Conservation (phyloP, 2,113 vertebrate genomes). For the Paradoxurus hermaphroditus region DNA sequence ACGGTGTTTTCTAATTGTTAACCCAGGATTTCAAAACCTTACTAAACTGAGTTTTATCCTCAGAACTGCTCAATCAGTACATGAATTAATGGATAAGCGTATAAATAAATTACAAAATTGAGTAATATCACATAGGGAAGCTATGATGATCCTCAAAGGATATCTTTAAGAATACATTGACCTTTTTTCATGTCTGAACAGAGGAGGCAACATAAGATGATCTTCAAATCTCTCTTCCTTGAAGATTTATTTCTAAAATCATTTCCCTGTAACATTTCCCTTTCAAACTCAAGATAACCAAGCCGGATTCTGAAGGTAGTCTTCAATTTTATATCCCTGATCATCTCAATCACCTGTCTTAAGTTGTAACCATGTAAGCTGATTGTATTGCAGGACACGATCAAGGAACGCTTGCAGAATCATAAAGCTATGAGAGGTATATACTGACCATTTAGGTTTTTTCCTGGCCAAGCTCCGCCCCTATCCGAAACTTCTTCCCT, state of each 20-base stretch:
- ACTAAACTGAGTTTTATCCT: slow-evolving; percentile 12
- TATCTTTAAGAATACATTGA: background rate
- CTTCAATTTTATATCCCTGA: background rate
- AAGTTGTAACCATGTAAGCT: background rate
- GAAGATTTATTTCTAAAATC: background rate
- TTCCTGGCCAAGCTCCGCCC: background rate
- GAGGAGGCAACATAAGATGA: background rate
- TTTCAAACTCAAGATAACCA: background rate
- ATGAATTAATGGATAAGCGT: background rate
- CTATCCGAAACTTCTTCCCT: background rate
- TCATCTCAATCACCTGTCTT: background rate
- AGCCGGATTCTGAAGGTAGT: background rate
- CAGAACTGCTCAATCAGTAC: background rate
- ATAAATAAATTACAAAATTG: background rate
- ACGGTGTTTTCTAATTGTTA: background rate
- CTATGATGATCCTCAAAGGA: background rate
- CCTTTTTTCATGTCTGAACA: background rate
- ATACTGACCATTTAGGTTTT: background rate
- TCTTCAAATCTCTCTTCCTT: background rate
- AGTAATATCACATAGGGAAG: background rate
- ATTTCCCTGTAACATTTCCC: background rate
- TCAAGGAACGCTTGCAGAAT: background rate
- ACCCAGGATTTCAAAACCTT: background rate
- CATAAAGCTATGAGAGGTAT: background rate
- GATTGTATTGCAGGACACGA: background rate